Evolutionary conservation across 2,888 invertebrate species (phyloP), one percentile per base, ranked within the genome.

Genomic region (Melanostoma mellinum): DNA sequence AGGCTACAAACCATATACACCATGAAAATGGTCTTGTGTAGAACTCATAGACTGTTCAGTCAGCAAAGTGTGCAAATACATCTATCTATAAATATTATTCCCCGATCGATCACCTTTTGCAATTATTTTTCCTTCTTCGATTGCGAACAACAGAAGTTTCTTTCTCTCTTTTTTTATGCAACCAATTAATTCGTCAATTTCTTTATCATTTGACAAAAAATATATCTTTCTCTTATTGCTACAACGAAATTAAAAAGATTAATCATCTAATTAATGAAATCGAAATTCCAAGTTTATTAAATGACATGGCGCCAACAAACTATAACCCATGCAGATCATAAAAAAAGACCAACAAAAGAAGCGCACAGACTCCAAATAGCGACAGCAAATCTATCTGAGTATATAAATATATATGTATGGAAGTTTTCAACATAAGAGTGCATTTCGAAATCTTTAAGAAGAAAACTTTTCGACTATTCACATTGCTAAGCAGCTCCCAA

Each of bases 211-310:
- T 65, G 36, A 38, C 36, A 46, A 32, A 69, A 53, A 30, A 35
- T 65, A 35, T 32, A 42, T 33, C 40, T 67, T 3, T 30, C 38
- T 52, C 44, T 46, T 63, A 38, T 56, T 69, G 44, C 38, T 42
- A 42, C 52, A 53, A 6, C 52, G 52, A 40, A 36, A 65, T 8
- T 3, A 40, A 56, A 52, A 75, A 80, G 63, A 75, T 69, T 81
- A 81, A 81, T 76, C 53, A 81, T 71, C 58, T 71, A 60, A 81
- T 76, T 76, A 76, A 80, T 80, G 69, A 81, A 76, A 81, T 81
- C 69, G 61, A 77, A 63, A 73, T 73, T 63, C 63, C 42, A 69
- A 48, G 44, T 63, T 46, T 56, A 71, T 72, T 50, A 73, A 61
- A 77, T 77, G 61, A 69, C 44, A 65, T 78, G 78, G 74, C 82